Conservation (phyloP, 2,888 invertebrate genomes). For the Lottia scabra region DNA sequence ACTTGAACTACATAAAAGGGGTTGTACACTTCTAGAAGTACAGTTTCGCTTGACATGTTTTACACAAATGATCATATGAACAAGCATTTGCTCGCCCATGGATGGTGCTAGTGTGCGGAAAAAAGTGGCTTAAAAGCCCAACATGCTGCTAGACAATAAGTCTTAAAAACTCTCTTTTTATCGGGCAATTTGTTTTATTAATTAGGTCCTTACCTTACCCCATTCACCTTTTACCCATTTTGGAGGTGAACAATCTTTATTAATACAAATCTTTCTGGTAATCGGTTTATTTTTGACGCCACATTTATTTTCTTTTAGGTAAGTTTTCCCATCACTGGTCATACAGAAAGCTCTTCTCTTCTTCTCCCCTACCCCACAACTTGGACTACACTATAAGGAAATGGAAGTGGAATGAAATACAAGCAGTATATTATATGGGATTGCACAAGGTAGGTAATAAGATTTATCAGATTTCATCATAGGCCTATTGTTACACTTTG, state of each 20-base stretch:
- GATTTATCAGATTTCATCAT: not conserved
- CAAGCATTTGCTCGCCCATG: too few species aligned
- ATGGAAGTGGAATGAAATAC: not conserved
- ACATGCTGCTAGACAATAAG: too few species aligned
- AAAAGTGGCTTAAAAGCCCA: too few species aligned
- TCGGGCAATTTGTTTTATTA: too few species aligned
- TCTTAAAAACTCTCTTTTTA: too few species aligned
- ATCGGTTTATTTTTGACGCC: conserved; percentile 55
- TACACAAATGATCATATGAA: too few species aligned
- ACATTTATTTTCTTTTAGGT: conserved; percentile 72
- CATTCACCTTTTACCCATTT: conserved; percentile 59
- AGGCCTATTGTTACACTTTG: too few species aligned
- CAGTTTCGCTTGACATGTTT: not conserved
- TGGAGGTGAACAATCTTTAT: conserved; percentile 55
- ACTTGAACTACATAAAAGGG: not conserved
- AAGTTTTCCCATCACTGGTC: conserved; percentile 53
- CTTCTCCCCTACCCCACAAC: conserved; percentile 57
- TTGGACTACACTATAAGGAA: conserved; percentile 52
- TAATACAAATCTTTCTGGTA: conserved; percentile 58
- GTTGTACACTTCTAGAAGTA: not conserved
- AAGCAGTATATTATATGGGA: not conserved
- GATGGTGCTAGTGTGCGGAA: too few species aligned
- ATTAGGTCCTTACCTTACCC: conserved; percentile 48
- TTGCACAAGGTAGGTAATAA: not conserved
- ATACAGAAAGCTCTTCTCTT: conserved; percentile 61